phyloP scores from a whole-genome alignment of 1,140 invertebrate species.

The Aphis craccivora region DNA sequence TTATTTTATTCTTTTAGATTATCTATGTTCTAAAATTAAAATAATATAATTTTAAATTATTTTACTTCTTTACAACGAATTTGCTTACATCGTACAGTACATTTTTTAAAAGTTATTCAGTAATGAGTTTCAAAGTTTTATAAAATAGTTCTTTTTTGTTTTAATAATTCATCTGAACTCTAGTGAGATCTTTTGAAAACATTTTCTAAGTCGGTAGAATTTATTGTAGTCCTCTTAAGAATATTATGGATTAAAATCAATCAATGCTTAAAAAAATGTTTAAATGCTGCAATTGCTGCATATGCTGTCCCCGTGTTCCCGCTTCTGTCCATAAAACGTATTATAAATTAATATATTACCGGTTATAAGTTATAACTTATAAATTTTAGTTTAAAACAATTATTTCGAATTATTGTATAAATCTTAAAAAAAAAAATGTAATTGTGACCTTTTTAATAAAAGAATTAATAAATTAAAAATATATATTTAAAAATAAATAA shows the following conservation, averaged over 20 bases:
- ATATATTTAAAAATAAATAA: too few relatives aligned
- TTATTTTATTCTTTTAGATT: not conserved
- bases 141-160: too few relatives aligned
- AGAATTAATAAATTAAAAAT: too few relatives aligned
- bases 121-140: too few relatives aligned
- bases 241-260: not conserved
- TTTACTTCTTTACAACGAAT: not conserved
- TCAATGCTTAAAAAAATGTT: too few relatives aligned
- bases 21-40: not conserved
- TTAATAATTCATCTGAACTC: not conserved
- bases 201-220: not conserved
- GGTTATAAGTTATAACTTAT: not conserved
- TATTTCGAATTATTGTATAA: not conserved
- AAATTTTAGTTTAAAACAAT: not conserved
- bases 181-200: not conserved
- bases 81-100: not conserved
- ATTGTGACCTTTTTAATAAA: not conserved
- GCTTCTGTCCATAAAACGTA: not conserved
- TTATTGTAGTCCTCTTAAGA: not conserved
- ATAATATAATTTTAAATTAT: not conserved
- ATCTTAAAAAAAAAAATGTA: not conserved
- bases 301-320: not conserved
- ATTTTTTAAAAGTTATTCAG: not conserved
- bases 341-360: not conserved
- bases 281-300: not conserved